These are phyloP conservation scores for Prietella phreatophila DNA, from an alignment of 2,113 vertebrate species.

Conservation along the genomic window DNA sequence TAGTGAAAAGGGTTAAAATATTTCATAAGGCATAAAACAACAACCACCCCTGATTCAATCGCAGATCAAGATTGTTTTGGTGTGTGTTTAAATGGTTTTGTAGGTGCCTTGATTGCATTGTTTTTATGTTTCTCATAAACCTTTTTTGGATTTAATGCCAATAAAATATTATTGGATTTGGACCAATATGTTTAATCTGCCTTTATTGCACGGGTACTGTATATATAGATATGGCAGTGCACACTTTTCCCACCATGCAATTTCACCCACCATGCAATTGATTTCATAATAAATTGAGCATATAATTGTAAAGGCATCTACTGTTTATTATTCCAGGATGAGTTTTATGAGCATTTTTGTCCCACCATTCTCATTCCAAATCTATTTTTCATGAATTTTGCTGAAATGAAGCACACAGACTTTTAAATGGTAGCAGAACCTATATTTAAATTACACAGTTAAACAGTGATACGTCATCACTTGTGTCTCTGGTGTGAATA, in stretches of 20 bases:
- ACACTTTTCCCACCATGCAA: neutral
- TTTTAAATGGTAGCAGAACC: neutral
- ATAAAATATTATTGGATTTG: slow-evolving; percentile 10
- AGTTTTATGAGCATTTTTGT: neutral
- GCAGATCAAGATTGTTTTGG: neutral
- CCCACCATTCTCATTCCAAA: neutral
- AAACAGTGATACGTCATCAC: neutral
- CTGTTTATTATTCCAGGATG: neutral
- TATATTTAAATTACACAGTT: neutral
- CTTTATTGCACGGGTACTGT: neutral
- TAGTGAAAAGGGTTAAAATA: slow-evolving; percentile 45
- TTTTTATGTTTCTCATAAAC: neutral
- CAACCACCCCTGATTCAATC: neutral
- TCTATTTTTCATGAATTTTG: neutral
- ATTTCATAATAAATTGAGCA: neutral
- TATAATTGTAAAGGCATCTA: neutral
- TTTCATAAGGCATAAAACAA: neutral
- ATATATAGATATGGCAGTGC: neutral
- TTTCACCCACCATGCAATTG: neutral
- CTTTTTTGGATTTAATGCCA: neutral
- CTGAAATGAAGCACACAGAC: neutral
- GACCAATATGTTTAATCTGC: neutral
- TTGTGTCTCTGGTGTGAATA: neutral
- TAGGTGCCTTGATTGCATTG: neutral
- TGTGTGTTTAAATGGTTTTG: neutral